A percentile compares a stretch with the other conserved stretches of the same genome.
phyloP scores from a whole-genome alignment of 1,140 invertebrate genomes.

The Monochamus saltuarius region DNA sequence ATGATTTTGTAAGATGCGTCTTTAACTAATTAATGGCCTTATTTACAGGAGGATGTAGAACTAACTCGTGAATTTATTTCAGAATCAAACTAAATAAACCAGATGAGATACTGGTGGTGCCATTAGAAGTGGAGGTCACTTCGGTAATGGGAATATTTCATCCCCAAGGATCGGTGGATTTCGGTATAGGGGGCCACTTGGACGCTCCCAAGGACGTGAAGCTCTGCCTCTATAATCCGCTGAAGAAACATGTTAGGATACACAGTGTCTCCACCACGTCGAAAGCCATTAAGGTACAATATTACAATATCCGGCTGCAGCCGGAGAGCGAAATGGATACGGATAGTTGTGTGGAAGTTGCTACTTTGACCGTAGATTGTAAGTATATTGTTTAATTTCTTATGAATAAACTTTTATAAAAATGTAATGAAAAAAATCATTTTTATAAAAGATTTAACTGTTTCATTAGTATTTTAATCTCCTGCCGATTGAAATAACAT shows the following conservation, averaged over 20 bases:
- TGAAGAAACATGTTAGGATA: conserved; percentile 68
- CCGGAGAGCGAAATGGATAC: conserved; percentile 58
- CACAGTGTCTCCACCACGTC: conserved; percentile 60
- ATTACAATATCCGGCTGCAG: conserved; percentile 63
- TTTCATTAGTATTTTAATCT: no score
- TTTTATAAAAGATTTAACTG: no score
- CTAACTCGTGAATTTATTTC: conserved; percentile 19
- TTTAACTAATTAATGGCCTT: neutral
- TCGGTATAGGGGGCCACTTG: conserved; percentile 74
- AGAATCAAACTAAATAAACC: conserved; percentile 73
- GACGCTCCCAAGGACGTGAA: conserved; percentile 66
- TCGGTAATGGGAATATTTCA: conserved; percentile 73
- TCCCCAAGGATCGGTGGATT: conserved; percentile 76
- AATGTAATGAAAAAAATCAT: no score
- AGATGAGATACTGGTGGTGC: conserved; percentile 72
- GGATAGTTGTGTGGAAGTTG: conserved; percentile 59
- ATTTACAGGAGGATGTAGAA: neutral
- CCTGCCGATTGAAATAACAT: no score
- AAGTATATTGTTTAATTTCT: conserved; percentile 49
- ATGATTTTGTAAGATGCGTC: neutral
- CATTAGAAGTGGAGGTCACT: conserved; percentile 85
- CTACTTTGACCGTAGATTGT: conserved; percentile 76
- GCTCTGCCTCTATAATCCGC: conserved; percentile 72
- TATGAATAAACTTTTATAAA: no score
- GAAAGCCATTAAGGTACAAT: conserved; percentile 62